Percentiles rank a stretch among this genome's conserved stretches.
Conservation (phyloP, 2,888 invertebrate species). For the Cistogaster globosa region DNA sequence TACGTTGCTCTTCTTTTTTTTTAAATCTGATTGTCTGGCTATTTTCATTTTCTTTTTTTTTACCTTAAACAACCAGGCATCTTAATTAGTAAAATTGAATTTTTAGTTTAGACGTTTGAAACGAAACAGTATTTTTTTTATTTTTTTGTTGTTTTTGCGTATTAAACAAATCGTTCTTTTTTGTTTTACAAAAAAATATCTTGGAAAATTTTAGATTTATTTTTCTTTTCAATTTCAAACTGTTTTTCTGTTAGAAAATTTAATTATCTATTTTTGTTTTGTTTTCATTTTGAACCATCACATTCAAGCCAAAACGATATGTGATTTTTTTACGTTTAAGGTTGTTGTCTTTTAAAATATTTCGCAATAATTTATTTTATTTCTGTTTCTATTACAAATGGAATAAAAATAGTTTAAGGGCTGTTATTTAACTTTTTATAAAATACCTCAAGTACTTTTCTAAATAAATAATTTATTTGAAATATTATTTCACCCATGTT, state of each 20-base stretch:
- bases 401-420: constrained; percentile 14
- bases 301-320: not conserved
- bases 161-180: not conserved
- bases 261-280: constrained; percentile 11
- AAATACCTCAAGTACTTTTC: not conserved
- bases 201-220: not conserved
- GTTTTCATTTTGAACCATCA: constrained; percentile 24
- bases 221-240: too few species aligned
- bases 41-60: constrained; percentile 2
- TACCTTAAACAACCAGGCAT: constrained; percentile 27
- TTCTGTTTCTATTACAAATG: not conserved
- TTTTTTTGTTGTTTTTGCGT: not conserved
- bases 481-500: too few species aligned
- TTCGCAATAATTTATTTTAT: constrained; percentile 39
- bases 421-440: not conserved
- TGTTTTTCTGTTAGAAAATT: not conserved
- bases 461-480: too few species aligned
- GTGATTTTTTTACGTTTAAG: constrained; percentile 19
- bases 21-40: constrained; percentile 30
- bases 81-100: constrained; percentile 39
- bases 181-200: not conserved
- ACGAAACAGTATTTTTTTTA: constrained; percentile 1
- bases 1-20: not conserved
- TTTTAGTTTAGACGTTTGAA: constrained; percentile 7
- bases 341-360: constrained; percentile 31